phyloP scores from a whole-genome alignment of 2,113 vertebrate genomes.

The Nymphicus hollandicus region DNA sequence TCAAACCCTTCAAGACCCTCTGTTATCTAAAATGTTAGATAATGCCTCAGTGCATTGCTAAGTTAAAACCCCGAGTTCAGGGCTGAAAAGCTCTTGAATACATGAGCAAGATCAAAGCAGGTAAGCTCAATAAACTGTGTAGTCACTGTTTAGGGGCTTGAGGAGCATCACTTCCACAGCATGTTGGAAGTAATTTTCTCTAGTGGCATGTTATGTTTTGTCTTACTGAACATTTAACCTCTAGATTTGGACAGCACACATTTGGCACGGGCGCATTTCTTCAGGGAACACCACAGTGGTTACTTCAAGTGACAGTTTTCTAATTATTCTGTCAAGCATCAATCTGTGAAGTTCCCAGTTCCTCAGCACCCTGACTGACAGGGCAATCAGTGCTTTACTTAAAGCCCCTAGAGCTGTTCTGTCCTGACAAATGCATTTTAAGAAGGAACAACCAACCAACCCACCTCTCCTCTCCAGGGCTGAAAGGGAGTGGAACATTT shows the following conservation, averaged over 20 bases:
- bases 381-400: slow-evolving; percentile 89
- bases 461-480: neutral
- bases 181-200: slow-evolving; percentile 68
- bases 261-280: slow-evolving; percentile 73
- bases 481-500: neutral
- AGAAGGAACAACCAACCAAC: neutral
- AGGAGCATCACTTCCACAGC: slow-evolving; percentile 55
- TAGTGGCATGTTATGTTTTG: slow-evolving; percentile 76
- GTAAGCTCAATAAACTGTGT: slow-evolving; percentile 20
- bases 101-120: neutral
- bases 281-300: slow-evolving; percentile 84
- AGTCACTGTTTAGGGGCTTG: slow-evolving; percentile 27
- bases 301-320: slow-evolving; percentile 95
- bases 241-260: slow-evolving; percentile 67
- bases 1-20: neutral
- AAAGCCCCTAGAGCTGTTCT: slow-evolving; percentile 64
- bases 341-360: slow-evolving; percentile 87
- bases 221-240: slow-evolving; percentile 83
- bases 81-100: slow-evolving; percentile 23
- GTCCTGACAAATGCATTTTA: slow-evolving; percentile 15
- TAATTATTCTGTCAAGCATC: slow-evolving; percentile 99
- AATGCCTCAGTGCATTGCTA: neutral
- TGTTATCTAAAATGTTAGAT: neutral
- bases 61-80: neutral
- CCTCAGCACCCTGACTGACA: slow-evolving; percentile 87